Percentiles rank a stretch among this genome's conserved stretches.
Evolutionary conservation across 2,888 invertebrate species (phyloP).

Genomic region (Salpingus planirostris): DNA sequence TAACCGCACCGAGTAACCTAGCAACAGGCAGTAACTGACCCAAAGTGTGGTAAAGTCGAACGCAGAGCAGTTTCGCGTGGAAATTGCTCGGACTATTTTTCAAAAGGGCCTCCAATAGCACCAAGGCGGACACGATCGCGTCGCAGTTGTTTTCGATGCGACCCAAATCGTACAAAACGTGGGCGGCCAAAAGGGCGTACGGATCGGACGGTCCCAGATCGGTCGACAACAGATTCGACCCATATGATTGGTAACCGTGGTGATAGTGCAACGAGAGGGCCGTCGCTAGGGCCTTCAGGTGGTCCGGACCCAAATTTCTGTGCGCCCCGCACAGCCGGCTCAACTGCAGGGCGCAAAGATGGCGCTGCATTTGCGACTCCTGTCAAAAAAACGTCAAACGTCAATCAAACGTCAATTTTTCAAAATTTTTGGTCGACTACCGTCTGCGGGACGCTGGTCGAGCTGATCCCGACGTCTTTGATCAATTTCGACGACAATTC

Average conservation of each 20-base stretch:
- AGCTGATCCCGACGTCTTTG: slow-evolving; percentile 55
- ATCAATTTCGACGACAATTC: slow-evolving; percentile 51
- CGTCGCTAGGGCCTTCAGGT: slow-evolving; percentile 50
- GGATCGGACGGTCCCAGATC: slow-evolving; percentile 71
- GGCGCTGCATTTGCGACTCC: slow-evolving; percentile 71
- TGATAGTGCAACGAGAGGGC: slow-evolving; percentile 59
- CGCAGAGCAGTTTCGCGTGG: slow-evolving; percentile 75
- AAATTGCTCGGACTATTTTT: slow-evolving; percentile 78
- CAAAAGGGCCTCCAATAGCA: slow-evolving; percentile 64
- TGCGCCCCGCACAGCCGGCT: slow-evolving; percentile 64
- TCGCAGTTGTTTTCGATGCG: slow-evolving; percentile 45
- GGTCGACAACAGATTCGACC: slow-evolving; percentile 52
- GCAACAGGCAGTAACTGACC: no score
- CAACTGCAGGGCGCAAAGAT: slow-evolving; percentile 69
- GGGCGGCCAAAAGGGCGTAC: slow-evolving; percentile 70
- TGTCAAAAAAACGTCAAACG: no score
- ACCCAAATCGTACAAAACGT: slow-evolving; percentile 55
- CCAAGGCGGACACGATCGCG: slow-evolving; percentile 55
- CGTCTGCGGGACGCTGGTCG: slow-evolving; percentile 53
- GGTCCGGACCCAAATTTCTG: slow-evolving; percentile 46
- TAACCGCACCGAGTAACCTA: no score
- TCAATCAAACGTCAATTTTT: slow-evolving; percentile 1
- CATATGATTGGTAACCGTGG: slow-evolving; percentile 49
- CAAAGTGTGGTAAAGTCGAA: slow-evolving; percentile 69
- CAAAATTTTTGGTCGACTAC: slow-evolving; percentile 39